Base-by-base conservation (phyloP, 1,140 invertebrate species). In the Colletes latitarsis region DNA sequence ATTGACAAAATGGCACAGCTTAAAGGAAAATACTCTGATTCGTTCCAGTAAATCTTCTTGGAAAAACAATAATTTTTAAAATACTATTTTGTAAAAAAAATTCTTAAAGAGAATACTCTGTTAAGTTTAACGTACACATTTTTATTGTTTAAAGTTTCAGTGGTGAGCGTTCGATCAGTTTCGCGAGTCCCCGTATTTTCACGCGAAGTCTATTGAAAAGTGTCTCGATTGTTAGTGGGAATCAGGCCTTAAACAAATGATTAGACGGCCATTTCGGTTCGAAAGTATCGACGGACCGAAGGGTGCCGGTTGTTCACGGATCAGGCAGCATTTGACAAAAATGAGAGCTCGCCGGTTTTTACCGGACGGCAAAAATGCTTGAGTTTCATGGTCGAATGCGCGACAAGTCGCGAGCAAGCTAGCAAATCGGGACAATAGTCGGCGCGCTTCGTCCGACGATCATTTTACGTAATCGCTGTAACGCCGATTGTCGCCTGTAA, bases 341-440 rank as follows among this genome's bases (percentile, higher is more conserved):
- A 85, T 74, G 69, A 73, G 63, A 63, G 70, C 53, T 57, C 12
- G 43, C 30, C 8, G 30, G 8, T 80, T 80, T 80, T 75, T 75
- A 15, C 14, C 15, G 8, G 58, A 2, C 53, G 19, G 81, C 82
- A 86, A 86, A 86, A 86, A 86, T 52, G 15, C 60, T 71, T 68
- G 80, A 85, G 82, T 86, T 86, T 86, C 84, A 86, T 82, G 84
- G 79, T 86, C 84, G 84, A 75, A 57, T 72, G 84, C 84, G 72
- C 49, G 83, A 74, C 81, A 82, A 77, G 74, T 78, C 69, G 74
- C 73, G 81, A 85, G 49, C 49, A 49, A 79, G 69, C 86, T 82
- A 81, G 82, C 82, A 81, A 84, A 84, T 77, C 83, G 83, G 79
- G 39, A 82, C 83, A 82, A 86, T 84, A 75, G 39, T 15, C 71